These are phyloP conservation scores for Scolanthus callimorphus DNA, from an alignment of 92 coral and sea anemone genomes.

Conservation along the genomic window DNA sequence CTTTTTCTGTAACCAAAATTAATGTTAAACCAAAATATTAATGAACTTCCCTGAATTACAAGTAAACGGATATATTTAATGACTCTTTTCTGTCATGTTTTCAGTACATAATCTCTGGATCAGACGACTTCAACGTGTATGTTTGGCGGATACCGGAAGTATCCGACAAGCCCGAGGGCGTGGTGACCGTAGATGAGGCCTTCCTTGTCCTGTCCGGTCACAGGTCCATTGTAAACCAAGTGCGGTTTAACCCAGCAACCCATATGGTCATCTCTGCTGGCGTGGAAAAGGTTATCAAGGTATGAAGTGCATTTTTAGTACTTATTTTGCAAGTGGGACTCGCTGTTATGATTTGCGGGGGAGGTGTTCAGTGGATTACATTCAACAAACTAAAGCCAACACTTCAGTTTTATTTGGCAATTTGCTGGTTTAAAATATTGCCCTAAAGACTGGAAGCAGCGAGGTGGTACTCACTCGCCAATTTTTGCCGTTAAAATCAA, in stretches of 20 bases:
- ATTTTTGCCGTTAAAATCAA: too few relatives aligned
- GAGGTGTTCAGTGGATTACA: too few relatives aligned
- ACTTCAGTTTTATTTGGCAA: too few relatives aligned
- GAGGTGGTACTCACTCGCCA: too few relatives aligned
- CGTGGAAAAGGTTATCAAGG: slow-evolving; percentile 93
- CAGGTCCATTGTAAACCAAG: slow-evolving; percentile 97
- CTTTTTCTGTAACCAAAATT: too few relatives aligned
- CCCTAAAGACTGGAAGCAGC: too few relatives aligned
- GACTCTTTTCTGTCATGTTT: not conserved
- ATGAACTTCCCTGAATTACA: too few relatives aligned
- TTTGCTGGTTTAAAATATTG: too few relatives aligned
- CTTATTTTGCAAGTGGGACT: not conserved
- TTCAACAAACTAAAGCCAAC: too few relatives aligned
- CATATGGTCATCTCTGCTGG: slow-evolving; percentile 94
- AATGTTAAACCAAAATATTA: too few relatives aligned
- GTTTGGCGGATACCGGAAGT: slow-evolving; percentile 82
- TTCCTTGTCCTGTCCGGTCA: slow-evolving; percentile 77
- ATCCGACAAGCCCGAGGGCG: slow-evolving; percentile 17
- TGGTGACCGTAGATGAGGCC: slow-evolving; percentile 61
- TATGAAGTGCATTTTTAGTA: slow-evolving; percentile 6
- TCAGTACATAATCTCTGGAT: slow-evolving; percentile 90
- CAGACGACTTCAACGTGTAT: slow-evolving; percentile 94
- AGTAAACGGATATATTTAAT: too few relatives aligned
- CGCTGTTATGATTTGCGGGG: too few relatives aligned
- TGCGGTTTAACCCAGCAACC: slow-evolving; percentile 74